Percentiles rank a stretch among this genome's conserved stretches.
phyloP scores from a whole-genome alignment of 2,888 invertebrate genomes.

The Folsomia candida region DNA sequence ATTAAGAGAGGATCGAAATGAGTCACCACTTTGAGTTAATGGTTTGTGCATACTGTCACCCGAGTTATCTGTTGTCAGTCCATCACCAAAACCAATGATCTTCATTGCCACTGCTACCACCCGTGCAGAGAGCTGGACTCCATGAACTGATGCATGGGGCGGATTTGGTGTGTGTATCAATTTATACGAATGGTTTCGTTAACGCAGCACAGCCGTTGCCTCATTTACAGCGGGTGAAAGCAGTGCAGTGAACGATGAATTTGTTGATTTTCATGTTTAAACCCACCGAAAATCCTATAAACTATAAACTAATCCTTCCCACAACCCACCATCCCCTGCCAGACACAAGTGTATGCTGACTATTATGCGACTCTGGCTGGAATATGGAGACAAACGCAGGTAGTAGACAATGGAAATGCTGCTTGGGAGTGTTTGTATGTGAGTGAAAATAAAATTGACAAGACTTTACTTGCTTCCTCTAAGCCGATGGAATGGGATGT shows the following conservation, averaged over 20 bases:
- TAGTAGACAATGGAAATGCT: neutral
- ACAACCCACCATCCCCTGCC: neutral
- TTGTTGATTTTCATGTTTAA: neutral
- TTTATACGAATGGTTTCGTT: no score
- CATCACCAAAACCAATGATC: neutral
- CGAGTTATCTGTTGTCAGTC: slow-evolving; percentile 7
- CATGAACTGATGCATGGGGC: no score
- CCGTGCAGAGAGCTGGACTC: no score
- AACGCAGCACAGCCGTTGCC: neutral
- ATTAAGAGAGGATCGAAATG: slow-evolving; percentile 4
- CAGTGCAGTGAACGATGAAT: neutral
- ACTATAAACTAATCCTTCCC: slow-evolving; percentile 9
- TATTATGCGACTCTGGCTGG: neutral
- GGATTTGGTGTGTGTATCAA: no score
- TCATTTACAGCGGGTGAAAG: neutral
- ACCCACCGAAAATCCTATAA: neutral
- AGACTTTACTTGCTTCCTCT: slow-evolving; percentile 5
- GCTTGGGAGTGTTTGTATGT: neutral
- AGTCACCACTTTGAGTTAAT: slow-evolving; percentile 4
- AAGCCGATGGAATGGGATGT: neutral
- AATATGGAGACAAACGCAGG: neutral
- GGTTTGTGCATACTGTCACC: slow-evolving; percentile 3
- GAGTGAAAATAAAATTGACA: slow-evolving; percentile 17
- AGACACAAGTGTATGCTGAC: neutral
- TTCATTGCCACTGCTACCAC: neutral